These are phyloP conservation scores for Bombus impatiens DNA, from an alignment of 1,140 invertebrate species.

Conservation along the genomic window DNA sequence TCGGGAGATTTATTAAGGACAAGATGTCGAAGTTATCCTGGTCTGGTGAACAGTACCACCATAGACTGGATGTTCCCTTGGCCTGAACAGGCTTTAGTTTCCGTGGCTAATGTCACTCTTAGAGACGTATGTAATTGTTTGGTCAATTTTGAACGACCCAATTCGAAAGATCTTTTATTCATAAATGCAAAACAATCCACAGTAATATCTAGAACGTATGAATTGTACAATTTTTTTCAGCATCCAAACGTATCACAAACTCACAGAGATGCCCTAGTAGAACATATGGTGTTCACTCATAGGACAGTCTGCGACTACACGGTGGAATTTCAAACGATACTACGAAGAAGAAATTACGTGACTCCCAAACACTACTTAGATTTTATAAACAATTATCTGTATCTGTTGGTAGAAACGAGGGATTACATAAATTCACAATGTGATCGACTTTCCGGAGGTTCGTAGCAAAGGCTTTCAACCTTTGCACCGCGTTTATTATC, in stretches of 20 bases:
- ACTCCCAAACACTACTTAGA: conserved; percentile 96
- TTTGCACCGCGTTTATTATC: too few species aligned
- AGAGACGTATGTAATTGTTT: conserved; percentile 83
- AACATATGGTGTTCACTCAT: conserved; percentile 93
- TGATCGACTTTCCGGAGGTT: conserved; percentile 78
- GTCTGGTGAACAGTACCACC: conserved; percentile 94
- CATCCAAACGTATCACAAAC: conserved; percentile 85
- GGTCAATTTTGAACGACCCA: too few species aligned
- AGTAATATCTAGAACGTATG: too few species aligned
- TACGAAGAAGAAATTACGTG: conserved; percentile 91
- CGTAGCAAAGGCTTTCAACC: too few species aligned
- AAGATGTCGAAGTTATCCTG: conserved; percentile 94
- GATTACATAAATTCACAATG: conserved; percentile 79
- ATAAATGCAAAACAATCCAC: too few species aligned
- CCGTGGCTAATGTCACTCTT: conserved; percentile 92
- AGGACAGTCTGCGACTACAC: conserved; percentile 88
- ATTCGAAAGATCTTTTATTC: too few species aligned
- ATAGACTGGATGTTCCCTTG: conserved; percentile 97
- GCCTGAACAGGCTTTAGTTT: conserved; percentile 93
- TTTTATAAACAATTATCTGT: conserved; percentile 90
- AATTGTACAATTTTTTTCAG: conserved; percentile 72
- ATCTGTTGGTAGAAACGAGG: conserved; percentile 86
- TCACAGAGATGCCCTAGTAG: conserved; percentile 87
- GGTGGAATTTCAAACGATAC: conserved; percentile 86
- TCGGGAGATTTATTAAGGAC: conserved; percentile 90